Percentiles rank a stretch among this genome's conserved stretches.
Evolutionary conservation across 2,797 vertebrate genomes (phyloP).

Genomic region (Poeciliopsis paucimaculata): DNA sequence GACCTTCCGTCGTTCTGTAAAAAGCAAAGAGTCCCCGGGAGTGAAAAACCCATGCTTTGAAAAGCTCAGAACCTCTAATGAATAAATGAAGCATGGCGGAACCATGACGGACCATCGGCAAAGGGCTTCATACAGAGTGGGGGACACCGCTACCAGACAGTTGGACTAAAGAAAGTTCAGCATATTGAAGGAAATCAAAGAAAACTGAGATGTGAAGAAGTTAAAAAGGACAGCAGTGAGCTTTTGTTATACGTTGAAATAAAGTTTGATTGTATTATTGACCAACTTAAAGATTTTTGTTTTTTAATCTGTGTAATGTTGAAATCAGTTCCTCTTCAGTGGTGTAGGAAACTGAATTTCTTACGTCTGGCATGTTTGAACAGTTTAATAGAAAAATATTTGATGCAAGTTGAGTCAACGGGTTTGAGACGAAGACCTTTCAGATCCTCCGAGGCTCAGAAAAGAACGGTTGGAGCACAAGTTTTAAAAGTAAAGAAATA

Average conservation of each 20-base stretch:
- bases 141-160: slow-evolving; percentile 11
- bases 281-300: not conserved
- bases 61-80: slow-evolving; percentile 65
- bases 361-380: slow-evolving; percentile 16
- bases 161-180: not conserved
- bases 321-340: slow-evolving; percentile 15
- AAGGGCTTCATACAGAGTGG: slow-evolving; percentile 28
- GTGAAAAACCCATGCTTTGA: slow-evolving; percentile 59
- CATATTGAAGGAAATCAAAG: not conserved
- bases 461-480: slow-evolving; percentile 1
- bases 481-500: not conserved
- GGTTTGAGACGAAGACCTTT: slow-evolving; percentile 20
- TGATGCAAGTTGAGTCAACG: not conserved
- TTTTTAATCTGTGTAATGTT: no score
- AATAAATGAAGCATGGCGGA: slow-evolving; percentile 70
- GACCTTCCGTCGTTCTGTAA: slow-evolving; percentile 52
- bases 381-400: slow-evolving; percentile 22
- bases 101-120: slow-evolving; percentile 60
- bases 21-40: slow-evolving; percentile 59
- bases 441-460: not conserved
- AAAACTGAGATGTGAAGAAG: not conserved
- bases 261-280: not conserved
- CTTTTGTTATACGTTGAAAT: not conserved
- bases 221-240: not conserved
- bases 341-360: slow-evolving; percentile 3